Conservation (phyloP, 2,113 vertebrate species). For the Rana temporaria region DNA sequence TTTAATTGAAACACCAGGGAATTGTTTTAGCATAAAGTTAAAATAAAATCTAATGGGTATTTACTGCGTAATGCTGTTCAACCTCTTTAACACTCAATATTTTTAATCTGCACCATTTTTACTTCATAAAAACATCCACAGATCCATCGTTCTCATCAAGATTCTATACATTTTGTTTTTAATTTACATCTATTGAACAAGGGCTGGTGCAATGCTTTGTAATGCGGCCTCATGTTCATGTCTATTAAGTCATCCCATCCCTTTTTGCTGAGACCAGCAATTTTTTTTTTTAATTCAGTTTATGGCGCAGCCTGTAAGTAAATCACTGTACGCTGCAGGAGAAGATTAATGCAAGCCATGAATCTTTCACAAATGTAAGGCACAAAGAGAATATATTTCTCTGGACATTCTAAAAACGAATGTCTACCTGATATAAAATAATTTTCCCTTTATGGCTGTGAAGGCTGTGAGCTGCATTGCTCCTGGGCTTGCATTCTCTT, state of each 20-base stretch:
- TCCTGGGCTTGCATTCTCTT: slow-evolving; percentile 1
- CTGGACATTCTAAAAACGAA: slow-evolving; percentile 32
- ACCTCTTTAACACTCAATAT: slow-evolving; percentile 16
- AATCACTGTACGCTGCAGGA: slow-evolving; percentile 62
- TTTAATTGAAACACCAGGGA: slow-evolving; percentile 56
- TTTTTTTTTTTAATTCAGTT: slow-evolving; percentile 57
- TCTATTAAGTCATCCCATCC: slow-evolving; percentile 56
- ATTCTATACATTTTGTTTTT: slow-evolving; percentile 15
- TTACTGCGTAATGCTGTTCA: slow-evolving; percentile 30
- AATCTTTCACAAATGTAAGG: slow-evolving; percentile 62
- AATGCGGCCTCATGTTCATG: slow-evolving; percentile 36
- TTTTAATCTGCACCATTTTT: slow-evolving; percentile 48
- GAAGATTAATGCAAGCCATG: slow-evolving; percentile 60
- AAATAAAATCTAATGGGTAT: slow-evolving; percentile 46
- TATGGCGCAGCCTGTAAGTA: slow-evolving; percentile 55
- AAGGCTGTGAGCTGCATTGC: background rate
- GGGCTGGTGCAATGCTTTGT: background rate
- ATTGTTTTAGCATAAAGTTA: slow-evolving; percentile 42
- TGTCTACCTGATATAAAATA: slow-evolving; percentile 49
- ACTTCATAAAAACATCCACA: slow-evolving; percentile 51
- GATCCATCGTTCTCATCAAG: slow-evolving; percentile 32
- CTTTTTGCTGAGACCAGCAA: slow-evolving; percentile 59
- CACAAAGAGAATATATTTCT: slow-evolving; percentile 62
- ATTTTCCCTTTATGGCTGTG: slow-evolving; percentile 30
- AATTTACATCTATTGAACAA: slow-evolving; percentile 28